Base-by-base conservation (phyloP, 2,113 vertebrate species). In the Agelaius phoeniceus region DNA sequence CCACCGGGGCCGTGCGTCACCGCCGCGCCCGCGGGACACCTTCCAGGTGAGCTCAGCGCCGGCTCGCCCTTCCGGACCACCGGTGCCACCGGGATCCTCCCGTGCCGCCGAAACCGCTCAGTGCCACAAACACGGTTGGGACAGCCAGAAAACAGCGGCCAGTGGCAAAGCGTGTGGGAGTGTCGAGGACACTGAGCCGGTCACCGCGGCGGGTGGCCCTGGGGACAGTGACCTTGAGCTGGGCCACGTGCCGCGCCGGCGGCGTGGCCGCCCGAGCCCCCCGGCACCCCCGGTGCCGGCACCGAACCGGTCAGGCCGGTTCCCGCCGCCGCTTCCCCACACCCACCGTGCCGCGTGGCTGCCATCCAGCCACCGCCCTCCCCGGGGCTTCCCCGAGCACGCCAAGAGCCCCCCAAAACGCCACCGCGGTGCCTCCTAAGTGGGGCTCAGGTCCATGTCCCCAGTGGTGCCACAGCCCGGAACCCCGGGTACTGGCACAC, bases 251-350 rank as follows among this genome's bases (percentile, higher is more conserved):
- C 63, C 3, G 54, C 43, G 39, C 74, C 1, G 13, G 52, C 2
- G 5, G 54, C 3, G 4, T 16, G 86, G 67, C 83, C 1, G 24
- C 80, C 63, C 1, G 9, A 93, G 81, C 92, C 87, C 94, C 93
- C 84, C 39, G 9, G 84, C 84, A 39, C 51, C 23, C 81, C 57
- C 72, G 65, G 84, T 66, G 65, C 88, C 37, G 10, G 88, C 57
- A 93, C 33, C 15, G 24, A 87, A 95, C 96, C 93, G 82, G 96
- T 95, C 94, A 15, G 81, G 96, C 96, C 78, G 84, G 94, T 95
- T 96, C 73, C 68, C 6, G 10, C 41, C n/a, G 2, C 81, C 73
- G 54, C 96, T 89, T 95, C 91, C 87, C 95, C 41, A 28, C 58
- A 35, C 80, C 84, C 66, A 44, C 92, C 12, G 13, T 74, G 57